Conservation (phyloP, 1,140 invertebrate genomes). For the Drosophila truncata region DNA sequence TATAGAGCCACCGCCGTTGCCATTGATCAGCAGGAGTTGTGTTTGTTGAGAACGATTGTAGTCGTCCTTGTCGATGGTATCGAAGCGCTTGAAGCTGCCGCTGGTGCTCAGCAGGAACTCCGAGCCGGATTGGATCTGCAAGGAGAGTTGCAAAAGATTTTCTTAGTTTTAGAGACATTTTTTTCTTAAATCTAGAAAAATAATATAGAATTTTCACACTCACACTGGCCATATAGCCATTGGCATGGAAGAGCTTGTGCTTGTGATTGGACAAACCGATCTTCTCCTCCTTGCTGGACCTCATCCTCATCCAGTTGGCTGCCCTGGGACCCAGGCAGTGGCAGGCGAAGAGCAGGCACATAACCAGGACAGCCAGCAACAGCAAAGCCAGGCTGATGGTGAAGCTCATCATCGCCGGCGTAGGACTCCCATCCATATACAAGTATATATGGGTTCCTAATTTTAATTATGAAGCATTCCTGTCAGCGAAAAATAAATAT, state of each 20-base stretch:
- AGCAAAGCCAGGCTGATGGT: slow-evolving; percentile 78
- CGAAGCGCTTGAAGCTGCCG: slow-evolving; percentile 90
- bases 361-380: slow-evolving; percentile 78
- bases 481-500: not conserved
- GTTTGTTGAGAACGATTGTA: slow-evolving; percentile 58
- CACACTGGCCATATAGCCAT: slow-evolving; percentile 88
- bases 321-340: slow-evolving; percentile 87
- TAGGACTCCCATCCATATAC: slow-evolving; percentile 80
- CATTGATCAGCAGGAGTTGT: slow-evolving; percentile 38
- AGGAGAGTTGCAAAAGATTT: no score
- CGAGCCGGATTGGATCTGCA: slow-evolving; percentile 88
- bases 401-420: slow-evolving; percentile 76
- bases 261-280: slow-evolving; percentile 86
- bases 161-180: no score
- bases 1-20: not conserved
- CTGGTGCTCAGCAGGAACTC: slow-evolving; percentile 88
- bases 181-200: not conserved
- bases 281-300: slow-evolving; percentile 88
- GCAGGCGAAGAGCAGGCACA: slow-evolving; percentile 85
- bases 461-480: slow-evolving; percentile 2
- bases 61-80: slow-evolving; percentile 87
- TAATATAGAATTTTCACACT: slow-evolving; percentile 26
- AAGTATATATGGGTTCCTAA: slow-evolving; percentile 39
- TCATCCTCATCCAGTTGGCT: slow-evolving; percentile 87
- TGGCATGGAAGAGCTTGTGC: slow-evolving; percentile 87